Base-by-base conservation (phyloP, 2,113 vertebrate genomes). In the Atherinomorus stipes region DNA sequence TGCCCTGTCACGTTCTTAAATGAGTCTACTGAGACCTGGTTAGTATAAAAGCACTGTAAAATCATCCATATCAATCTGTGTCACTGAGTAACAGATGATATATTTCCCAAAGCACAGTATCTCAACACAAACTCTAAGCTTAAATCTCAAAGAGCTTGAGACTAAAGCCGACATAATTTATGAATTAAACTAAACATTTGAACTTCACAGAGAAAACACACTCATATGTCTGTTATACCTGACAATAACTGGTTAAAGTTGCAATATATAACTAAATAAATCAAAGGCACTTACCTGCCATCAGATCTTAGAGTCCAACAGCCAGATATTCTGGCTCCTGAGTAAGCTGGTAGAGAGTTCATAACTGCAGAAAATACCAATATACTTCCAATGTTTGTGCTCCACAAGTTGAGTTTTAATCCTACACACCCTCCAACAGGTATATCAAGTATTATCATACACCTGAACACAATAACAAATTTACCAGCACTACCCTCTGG, bases 311-410 rank as follows among this genome's bases (percentile, higher is more conserved):
- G 94, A 68, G 91, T 93, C 96, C 97, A 96, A 90, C 95, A 97
- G 81, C 96, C 97, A 0, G 97, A 98, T 81, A 99, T 96, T 91
- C 96, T 94, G 75, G 97, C 95, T 64, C 95, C 95, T 52, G 94
- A 93, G 87, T 94, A 95, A 40, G 90, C 75, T 0, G 94, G 94
- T 72, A 95, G 93, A 62, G 93, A 93, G 94, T 93, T 96, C 96
- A 98, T 98, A 72, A 76, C 76, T 74, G 59, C n/a, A 83, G 57
- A 64, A 51, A 61, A 73, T 73, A 63, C 11, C 15, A 37, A 71
- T 47, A 81, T 49, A 52, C 52, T 52, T 74, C 73, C 64, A 54
- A 62, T 78, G 61, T 66, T 66, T 64, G 45, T 42, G 57, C 23
- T 81, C 49, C 28, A 22, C 70, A 85, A 73, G 52, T 78, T 83